These are phyloP conservation scores for Acanthococcus lagerstroemiae DNA, from an alignment of 2,888 invertebrate genomes.

Conservation along the genomic window DNA sequence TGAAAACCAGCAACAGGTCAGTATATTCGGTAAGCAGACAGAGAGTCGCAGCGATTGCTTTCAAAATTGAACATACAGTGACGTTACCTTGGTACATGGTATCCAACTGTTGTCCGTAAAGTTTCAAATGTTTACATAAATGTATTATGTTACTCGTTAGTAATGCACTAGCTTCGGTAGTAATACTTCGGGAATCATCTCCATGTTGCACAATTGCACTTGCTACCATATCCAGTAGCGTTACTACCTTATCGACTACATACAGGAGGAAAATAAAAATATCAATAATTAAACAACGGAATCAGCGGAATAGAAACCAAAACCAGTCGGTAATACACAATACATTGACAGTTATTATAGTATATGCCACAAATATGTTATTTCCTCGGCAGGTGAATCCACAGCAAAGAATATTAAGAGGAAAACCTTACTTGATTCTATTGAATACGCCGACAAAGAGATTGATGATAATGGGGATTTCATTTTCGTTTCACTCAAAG, in stretches of 20 bases:
- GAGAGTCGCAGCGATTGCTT: not conserved
- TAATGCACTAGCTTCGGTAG: slow-evolving; percentile 38
- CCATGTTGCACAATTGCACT: slow-evolving; percentile 64
- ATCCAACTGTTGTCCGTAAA: slow-evolving; percentile 64
- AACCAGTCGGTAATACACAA: not conserved
- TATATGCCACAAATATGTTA: too few relatives aligned
- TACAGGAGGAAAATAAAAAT: slow-evolving; percentile 40
- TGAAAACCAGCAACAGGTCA: too few relatives aligned
- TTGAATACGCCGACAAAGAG: not conserved
- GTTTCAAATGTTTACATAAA: slow-evolving; percentile 70
- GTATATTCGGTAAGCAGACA: not conserved
- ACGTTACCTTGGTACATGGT: slow-evolving; percentile 8
- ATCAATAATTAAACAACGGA: slow-evolving; percentile 3
- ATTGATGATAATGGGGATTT: not conserved
- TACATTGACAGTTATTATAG: too few relatives aligned
- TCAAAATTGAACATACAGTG: not conserved
- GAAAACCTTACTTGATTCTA: slow-evolving; percentile 5
- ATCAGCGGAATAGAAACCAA: slow-evolving; percentile 28
- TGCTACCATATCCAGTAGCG: slow-evolving; percentile 70
- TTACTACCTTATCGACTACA: slow-evolving; percentile 71
- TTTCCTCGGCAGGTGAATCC: too few relatives aligned
- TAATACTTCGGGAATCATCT: slow-evolving; percentile 47
- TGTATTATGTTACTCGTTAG: slow-evolving; percentile 63
- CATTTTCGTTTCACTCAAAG: not conserved
- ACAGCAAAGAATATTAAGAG: not conserved